Base-by-base conservation (phyloP, 2,888 invertebrate species). In the Xestia rhomboidea region DNA sequence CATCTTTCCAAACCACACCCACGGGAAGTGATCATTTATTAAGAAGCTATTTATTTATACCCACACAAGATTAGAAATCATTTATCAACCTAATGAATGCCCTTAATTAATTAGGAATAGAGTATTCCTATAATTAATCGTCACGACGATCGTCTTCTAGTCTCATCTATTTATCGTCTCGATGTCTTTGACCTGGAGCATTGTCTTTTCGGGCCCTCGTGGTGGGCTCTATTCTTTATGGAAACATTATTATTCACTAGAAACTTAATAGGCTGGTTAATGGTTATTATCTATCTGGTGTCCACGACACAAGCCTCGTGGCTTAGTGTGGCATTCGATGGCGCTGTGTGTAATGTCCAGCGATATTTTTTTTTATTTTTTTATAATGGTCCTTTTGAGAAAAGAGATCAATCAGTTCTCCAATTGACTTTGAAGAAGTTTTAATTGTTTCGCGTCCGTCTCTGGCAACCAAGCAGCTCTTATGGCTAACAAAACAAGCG, bases 1-100 rank as follows among this genome's bases (percentile, higher is more conserved):
- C 78, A 77, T 83, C 8, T 76, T 68, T 82, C 41, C 5, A 0
- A 70, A 70, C 79, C 67, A 67, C 78, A 57, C 80, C 80, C 79
- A 83, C 80, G 67, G 57, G 67, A 81, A 83, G 78, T 78, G 49
- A 27, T 83, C 41, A 81, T 76, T 82, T 60, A 81, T 71, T 81
- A 68, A 34, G 57, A 77, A 78, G 66, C 69, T 63, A 84, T 69
- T 84, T 79, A 83, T 66, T 64, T 24, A 79, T 41, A 73, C 79
- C 79, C 62, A 83, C 79, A 57, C 62, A 30, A 62, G 27, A 79
- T 54, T 41, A 66, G 34, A n/a, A 73, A 73, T 84, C 66, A 79
- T 81, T 67, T 73, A 66, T 81, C 84, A 83, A 62, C 27, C 44
- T 79, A 68, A 83, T 81, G 54, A 78, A 68, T 81, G 15, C 13